Evolutionary conservation across 2,797 vertebrate genomes (phyloP).

Genomic region (Tapera naevia): DNA sequence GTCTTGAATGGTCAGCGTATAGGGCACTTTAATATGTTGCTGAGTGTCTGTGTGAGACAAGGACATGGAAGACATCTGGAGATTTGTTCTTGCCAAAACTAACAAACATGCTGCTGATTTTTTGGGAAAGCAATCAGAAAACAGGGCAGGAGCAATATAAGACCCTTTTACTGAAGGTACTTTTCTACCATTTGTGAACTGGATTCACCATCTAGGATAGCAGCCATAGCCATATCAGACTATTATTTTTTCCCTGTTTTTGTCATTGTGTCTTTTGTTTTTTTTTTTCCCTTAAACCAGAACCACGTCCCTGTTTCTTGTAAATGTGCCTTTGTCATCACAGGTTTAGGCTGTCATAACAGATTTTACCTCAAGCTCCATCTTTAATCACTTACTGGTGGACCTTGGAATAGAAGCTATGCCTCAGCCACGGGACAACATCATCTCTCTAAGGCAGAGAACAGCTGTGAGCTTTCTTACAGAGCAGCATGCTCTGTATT

Average conservation of each 20-base stretch:
- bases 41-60: neutral
- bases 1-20: neutral
- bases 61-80: neutral
- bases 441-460: neutral
- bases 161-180: neutral
- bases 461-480: neutral
- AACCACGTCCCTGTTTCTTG: neutral
- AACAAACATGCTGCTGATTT: constrained; percentile 13
- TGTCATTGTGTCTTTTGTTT: neutral
- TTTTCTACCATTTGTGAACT: neutral
- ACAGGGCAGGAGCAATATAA: neutral
- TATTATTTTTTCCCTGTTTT: neutral
- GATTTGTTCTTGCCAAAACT: constrained; percentile 18
- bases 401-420: neutral
- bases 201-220: neutral
- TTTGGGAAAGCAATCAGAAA: constrained; percentile 28
- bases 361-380: neutral
- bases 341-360: neutral
- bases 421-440: neutral
- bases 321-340: constrained; percentile 23
- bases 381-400: constrained; percentile 15
- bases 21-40: neutral
- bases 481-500: neutral
- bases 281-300: neutral
- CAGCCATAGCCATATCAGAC: neutral